Evolutionary conservation across 2,888 invertebrate species (phyloP).

Genomic region (Suillia variegata): DNA sequence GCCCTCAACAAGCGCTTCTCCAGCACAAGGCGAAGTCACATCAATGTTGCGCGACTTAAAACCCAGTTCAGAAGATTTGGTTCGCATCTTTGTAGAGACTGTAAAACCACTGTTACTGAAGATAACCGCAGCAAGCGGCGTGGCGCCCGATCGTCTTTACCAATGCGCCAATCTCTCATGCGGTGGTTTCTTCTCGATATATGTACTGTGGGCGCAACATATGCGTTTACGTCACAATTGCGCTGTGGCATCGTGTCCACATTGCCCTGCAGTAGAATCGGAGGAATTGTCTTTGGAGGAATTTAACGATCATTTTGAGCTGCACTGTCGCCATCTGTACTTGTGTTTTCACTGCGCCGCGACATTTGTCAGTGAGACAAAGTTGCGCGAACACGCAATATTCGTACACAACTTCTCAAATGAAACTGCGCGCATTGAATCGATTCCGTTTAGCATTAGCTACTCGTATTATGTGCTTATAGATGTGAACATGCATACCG

Average conservation of each 20-base stretch:
- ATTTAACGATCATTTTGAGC: constrained; percentile 30
- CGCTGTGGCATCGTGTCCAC: constrained; percentile 30
- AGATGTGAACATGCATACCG: constrained; percentile 1
- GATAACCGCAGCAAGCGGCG: constrained; percentile 27
- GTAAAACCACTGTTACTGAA: not conserved
- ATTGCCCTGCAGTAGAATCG: constrained; percentile 20
- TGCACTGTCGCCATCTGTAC: constrained; percentile 31
- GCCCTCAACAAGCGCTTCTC: too few species aligned
- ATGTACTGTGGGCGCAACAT: constrained; percentile 35
- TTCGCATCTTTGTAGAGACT: not conserved
- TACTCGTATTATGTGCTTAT: constrained; percentile 30
- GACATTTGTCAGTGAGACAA: constrained; percentile 19
- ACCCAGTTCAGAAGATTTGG: not conserved
- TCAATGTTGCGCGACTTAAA: too few species aligned
- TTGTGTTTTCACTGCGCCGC: constrained; percentile 31
- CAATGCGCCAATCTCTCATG: constrained; percentile 32
- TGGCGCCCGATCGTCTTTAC: constrained; percentile 32
- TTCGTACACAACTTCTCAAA: constrained; percentile 12
- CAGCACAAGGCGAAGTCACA: too few species aligned
- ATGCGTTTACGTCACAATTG: constrained; percentile 31
- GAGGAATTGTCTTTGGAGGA: constrained; percentile 19
- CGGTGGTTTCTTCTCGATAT: constrained; percentile 35
- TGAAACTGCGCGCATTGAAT: constrained; percentile 20
- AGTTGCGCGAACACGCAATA: constrained; percentile 19
- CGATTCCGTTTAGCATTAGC: constrained; percentile 24